These are phyloP conservation scores for Peromyscus aztecus DNA, from an alignment of 2,797 vertebrate species.

Conservation along the genomic window DNA sequence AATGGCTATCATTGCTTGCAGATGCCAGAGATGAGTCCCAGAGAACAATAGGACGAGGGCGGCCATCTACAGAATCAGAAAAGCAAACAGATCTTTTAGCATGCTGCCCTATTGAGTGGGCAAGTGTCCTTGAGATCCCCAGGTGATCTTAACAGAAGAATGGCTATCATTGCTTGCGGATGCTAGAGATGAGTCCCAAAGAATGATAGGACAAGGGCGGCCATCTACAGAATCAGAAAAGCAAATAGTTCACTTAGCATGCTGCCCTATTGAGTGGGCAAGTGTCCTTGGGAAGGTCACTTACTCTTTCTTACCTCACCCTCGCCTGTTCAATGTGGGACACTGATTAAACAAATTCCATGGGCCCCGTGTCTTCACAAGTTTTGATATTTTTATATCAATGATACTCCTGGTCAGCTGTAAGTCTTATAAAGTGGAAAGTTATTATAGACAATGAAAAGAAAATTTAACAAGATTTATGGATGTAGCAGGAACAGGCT, in stretches of 20 bases:
- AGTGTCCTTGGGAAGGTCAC: background rate
- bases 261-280: accelerated
- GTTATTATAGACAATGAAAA: background rate
- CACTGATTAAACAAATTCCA: background rate
- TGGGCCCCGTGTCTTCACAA: background rate
- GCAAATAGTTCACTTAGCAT: slow-evolving; percentile 45
- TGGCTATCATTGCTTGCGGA: slow-evolving; percentile 88
- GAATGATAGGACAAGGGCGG: slow-evolving; percentile 91
- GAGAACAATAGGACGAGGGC: slow-evolving; percentile 91
- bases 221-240: slow-evolving; percentile 88
- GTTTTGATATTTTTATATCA: background rate
- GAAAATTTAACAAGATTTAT: slow-evolving; percentile 57
- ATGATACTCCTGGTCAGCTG: background rate
- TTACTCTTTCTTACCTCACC: background rate
- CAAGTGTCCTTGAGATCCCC: slow-evolving; percentile 84
- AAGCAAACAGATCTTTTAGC: slow-evolving; percentile 56
- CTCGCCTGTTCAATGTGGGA: background rate
- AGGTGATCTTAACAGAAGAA: slow-evolving; percentile 91
- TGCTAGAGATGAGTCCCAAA: slow-evolving; percentile 93
- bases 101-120: accelerated
- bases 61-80: slow-evolving; percentile 88
- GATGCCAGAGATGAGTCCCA: slow-evolving; percentile 93
- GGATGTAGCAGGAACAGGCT: slow-evolving; percentile 73
- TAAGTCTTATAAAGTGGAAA: slow-evolving; percentile 10
- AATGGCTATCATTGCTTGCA: slow-evolving; percentile 88